Evolutionary conservation across 2,888 invertebrate genomes (phyloP).

Genomic region (Mythimna ferrago): DNA sequence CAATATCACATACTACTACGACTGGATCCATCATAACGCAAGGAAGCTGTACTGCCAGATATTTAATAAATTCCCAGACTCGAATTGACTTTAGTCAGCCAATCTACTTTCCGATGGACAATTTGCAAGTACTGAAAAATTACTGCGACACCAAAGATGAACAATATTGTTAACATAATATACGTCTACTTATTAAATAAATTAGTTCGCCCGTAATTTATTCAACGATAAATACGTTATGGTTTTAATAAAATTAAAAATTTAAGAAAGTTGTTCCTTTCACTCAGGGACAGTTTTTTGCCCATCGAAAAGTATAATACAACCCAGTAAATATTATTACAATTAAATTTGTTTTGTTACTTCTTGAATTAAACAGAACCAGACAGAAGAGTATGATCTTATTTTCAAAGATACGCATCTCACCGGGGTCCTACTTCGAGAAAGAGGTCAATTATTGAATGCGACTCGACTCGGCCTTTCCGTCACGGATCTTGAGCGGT

Average conservation of each 20-base stretch:
- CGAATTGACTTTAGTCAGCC: background rate
- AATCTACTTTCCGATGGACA: background rate
- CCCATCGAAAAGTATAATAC: background rate
- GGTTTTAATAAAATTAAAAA: background rate
- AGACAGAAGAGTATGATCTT: background rate
- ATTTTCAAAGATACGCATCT: too few relatives aligned
- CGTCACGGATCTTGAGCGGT: too few relatives aligned
- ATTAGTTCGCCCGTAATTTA: background rate
- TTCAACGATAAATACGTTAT: background rate
- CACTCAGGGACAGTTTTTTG: background rate
- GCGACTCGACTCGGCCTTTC: too few relatives aligned
- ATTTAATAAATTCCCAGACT: background rate
- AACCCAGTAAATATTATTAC: background rate
- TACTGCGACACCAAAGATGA: background rate
- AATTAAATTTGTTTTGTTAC: background rate
- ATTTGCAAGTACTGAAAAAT: background rate
- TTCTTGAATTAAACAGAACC: background rate
- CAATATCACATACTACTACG: conserved; percentile 66
- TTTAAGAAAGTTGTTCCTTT: background rate
- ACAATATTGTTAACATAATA: background rate
- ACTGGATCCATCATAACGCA: conserved; percentile 28
- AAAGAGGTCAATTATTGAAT: too few relatives aligned
- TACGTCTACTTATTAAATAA: background rate
- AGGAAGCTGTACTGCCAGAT: conserved; percentile 15
- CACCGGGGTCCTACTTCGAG: too few relatives aligned